Base-by-base conservation (phyloP, 2,888 invertebrate genomes). In the Ophioninae sp. region DNA sequence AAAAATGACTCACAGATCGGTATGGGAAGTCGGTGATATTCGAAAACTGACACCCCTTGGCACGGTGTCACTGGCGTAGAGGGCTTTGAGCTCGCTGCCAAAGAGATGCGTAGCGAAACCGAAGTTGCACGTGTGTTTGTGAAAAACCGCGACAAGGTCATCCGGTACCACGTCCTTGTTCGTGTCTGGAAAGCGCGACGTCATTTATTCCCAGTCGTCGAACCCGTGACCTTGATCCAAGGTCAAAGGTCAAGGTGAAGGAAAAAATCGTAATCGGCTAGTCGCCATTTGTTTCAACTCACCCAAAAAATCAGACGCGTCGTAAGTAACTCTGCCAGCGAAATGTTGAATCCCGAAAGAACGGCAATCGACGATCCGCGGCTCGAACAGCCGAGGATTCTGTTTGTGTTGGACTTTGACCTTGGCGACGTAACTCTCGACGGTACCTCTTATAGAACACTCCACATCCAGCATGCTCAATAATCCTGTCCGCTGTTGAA, bases 41-140 rank as follows among this genome's bases (percentile, higher is more conserved):
- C 98, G 95, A 93, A 98, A 98, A 91, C 97, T 96, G 85, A 97
- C 95, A 80, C 97, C 97, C 85, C 95, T 94, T 17, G 96, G 97
- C 75, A 95, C 96, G 70, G 95, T 96, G 88, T 96, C 96, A 86
- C 96, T 94, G 3, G 96, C 95, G 89, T 96, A 96, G 17, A 97
- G 93, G 1, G 96, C 96, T 94, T 98, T 98, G 84, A 99, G 94
- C 93, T 99, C 99, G 76, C 97, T 96, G 0, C 98, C 97, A 92
- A 99, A 99, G n/a, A 99, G 94, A 92, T 99, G 98, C 21, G 98
- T 98, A 0, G 98, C 98, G 93, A 99, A 99, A n/a, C 98, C 98
- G 93, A 99, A 99, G 92, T 97, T 98, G 93, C 98, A 99, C 79
- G 96, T 96, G 89, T 98, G 96, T 90, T 97, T 97, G 93, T 98